A percentile compares a stretch with the other conserved stretches of the same genome.
Conservation (phyloP, 2,888 invertebrate genomes). For the Microplitis deprimator region DNA sequence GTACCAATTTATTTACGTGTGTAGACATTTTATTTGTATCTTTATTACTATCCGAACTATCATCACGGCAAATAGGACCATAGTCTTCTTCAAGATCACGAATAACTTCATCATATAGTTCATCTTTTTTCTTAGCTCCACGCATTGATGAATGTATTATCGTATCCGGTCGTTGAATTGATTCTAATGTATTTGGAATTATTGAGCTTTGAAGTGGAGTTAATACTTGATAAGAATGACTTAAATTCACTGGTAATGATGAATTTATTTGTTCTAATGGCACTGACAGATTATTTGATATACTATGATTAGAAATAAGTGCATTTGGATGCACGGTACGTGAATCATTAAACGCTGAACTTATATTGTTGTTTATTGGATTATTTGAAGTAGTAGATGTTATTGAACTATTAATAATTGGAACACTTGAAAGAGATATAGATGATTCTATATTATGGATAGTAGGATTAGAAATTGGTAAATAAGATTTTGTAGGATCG, state of each 20-base stretch:
- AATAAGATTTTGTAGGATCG: not conserved
- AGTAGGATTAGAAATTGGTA: not conserved
- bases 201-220: no score
- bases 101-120: slow-evolving; percentile 11
- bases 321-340: no score
- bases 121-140: not conserved
- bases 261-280: not conserved
- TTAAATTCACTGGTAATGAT: not conserved
- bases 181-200: not conserved
- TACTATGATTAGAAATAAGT: not conserved
- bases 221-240: not conserved
- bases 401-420: not conserved
- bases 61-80: slow-evolving; percentile 59
- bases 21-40: slow-evolving; percentile 62
- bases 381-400: not conserved
- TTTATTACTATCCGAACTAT: slow-evolving; percentile 56
- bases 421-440: not conserved
- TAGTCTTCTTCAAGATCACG: slow-evolving; percentile 6
- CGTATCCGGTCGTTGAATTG: not conserved
- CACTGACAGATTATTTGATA: not conserved
- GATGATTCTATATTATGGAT: not conserved
- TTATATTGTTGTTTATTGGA: not conserved
- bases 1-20: slow-evolving; percentile 59
- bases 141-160: not conserved
- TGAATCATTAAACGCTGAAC: not conserved